Conservation (phyloP, 2,797 vertebrate species). For the Sebastes minor region DNA sequence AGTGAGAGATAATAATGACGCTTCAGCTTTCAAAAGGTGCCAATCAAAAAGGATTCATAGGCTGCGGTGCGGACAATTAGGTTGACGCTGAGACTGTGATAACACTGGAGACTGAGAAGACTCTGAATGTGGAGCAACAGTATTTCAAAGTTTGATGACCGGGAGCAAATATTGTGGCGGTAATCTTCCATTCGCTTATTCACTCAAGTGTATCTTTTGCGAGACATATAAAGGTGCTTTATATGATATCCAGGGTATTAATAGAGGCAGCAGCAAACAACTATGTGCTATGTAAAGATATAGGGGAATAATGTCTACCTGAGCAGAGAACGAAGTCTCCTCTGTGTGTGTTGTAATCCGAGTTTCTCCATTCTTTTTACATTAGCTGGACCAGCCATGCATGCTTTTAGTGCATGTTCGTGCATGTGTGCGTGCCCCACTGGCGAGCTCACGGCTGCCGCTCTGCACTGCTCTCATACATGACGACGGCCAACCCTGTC, state of each 20-base stretch:
- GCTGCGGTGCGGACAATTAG: background rate
- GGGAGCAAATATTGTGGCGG: background rate
- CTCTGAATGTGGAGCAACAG: background rate
- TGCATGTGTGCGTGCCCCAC: too few relatives aligned
- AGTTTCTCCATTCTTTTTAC: background rate
- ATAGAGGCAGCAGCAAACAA: background rate
- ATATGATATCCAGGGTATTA: background rate
- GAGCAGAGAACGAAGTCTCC: too few relatives aligned
- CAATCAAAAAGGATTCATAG: background rate
- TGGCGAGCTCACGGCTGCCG: too few relatives aligned
- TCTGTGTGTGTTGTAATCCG: background rate
- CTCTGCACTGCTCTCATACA: too few relatives aligned
- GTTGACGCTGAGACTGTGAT: background rate
- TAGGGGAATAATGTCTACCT: background rate
- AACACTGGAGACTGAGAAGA: background rate
- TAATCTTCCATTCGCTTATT: background rate
- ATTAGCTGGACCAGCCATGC: background rate
- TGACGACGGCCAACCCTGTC: too few relatives aligned
- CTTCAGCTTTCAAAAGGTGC: background rate
- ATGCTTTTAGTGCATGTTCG: too few relatives aligned
- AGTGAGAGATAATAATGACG: background rate
- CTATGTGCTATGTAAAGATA: background rate
- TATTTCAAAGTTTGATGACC: background rate
- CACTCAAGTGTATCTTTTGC: too few relatives aligned
- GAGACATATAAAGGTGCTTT: background rate